Base-by-base conservation (phyloP, 2,113 vertebrate species). In the Cyanoderma ruficeps region DNA sequence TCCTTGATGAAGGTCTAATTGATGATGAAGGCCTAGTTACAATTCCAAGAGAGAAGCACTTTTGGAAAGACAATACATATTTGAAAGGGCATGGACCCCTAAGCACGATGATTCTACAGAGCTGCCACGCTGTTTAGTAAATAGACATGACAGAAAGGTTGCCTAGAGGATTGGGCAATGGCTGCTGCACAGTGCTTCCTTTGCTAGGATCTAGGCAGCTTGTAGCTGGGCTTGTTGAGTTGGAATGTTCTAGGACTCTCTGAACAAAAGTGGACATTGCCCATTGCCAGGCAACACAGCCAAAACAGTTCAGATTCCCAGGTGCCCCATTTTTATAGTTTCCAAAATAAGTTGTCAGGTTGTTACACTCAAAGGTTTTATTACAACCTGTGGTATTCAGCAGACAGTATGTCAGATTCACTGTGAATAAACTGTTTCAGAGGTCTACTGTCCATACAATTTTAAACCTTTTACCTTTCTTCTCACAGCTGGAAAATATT, bases 401-500 rank as follows among this genome's bases (percentile, higher is more conserved):
- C 14, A 75, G 53, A 46, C 63, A 78, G 8, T 33, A 41, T 67
- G 41, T 89, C 39, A 78, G 70, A 86, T 77, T 67, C 55, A 60
- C 57, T 84, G 76, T 71, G 79, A 93, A 79, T 93, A 89, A 94
- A 87, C 53, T 56, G 39, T 80, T 90, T 81, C 56, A 94, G 70
- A 90, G 52, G 9, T 93, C 85, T 83, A n/a, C 68, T 80, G 90
- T 87, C 77, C 85, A 63, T 57, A 65, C 50, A 47, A 77, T 91
- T 96, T 94, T 52, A 89, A 93, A 83, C 35, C n/a, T 94, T 74
- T 77, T 81, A 67, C 56, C 50, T 93, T 89, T 94, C 78, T 91
- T 91, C 75, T 86, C 56, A 71, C 81, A 93, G 78, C n/a, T 92
- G 83, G 67, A 96, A 97, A 92, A 89, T 53, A 13, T 94, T 93